Base-by-base conservation (phyloP, 2,797 vertebrate species). In the Kryptopterus vitreolus region DNA sequence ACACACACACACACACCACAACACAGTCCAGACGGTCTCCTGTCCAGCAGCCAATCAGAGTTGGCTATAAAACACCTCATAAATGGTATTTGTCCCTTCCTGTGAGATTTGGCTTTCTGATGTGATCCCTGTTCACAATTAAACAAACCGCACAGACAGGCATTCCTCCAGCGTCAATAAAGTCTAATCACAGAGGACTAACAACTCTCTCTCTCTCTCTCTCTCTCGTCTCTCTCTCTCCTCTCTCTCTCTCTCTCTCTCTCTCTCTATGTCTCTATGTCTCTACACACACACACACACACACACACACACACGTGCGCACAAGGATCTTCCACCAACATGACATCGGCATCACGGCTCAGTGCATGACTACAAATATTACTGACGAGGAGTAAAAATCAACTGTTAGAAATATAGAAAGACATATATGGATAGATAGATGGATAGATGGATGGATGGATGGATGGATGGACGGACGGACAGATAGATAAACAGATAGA, bases 1-100 rank as follows among this genome's bases (percentile, higher is more conserved):
- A 68, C 50, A 46, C 50, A 61, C 12, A 61, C 16, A 66, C 18
- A 76, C 43, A 68, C 69, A 78, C 26, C 71, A 55, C 71, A 75
- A 76, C 77, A 66, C 66, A 71, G 62, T 29, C n/a, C 13, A 29
- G 66, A 7, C 13, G 10, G 13, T 26, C 38, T 48, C 7, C 65
- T 46, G n/a, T 48, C 43, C 55, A 59, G 24, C 20, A 29, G 68
- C 24, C 26, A 31, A 69, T 52, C 46, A 20, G 16, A 70, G 24
- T 15, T 31, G 46, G 46, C 65, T 35, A 12, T 81, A 76, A 85
- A 89, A 84, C 29, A 38, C 26, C 35, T 70, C 62, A 85, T 73
- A 50, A 82, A 79, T 55, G 31, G 55, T 72, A 55, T 55, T 24
- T 72, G 52, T 57, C 29, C 22, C 10, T 35, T 72, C 68, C 50